phyloP scores from a whole-genome alignment of 1,140 invertebrate species.

The Lepeophtheirus salmonis region DNA sequence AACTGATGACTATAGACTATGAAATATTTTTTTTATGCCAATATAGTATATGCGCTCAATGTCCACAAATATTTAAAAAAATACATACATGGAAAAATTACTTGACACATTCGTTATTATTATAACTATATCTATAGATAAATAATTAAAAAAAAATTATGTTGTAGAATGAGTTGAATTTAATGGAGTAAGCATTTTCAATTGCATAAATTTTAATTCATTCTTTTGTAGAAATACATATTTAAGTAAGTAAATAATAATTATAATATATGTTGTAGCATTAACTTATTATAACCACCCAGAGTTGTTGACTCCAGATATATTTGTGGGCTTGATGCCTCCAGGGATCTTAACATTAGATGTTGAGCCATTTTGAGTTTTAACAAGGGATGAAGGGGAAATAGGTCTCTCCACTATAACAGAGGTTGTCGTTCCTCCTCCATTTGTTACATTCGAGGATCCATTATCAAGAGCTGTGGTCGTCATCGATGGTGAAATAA shows the following conservation, averaged over 20 bases:
- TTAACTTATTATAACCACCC: background rate
- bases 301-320: background rate
- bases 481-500: too few species aligned
- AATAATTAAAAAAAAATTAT: too few species aligned
- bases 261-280: background rate
- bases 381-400: background rate
- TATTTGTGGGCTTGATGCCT: background rate
- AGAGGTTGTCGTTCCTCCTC: background rate
- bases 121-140: background rate
- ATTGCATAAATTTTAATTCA: background rate
- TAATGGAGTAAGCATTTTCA: too few species aligned
- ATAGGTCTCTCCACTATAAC: background rate
- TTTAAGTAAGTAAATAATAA: background rate
- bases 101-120: too few species aligned
- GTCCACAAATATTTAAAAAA: too few species aligned
- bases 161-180: too few species aligned
- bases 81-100: too few species aligned
- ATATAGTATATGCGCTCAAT: background rate
- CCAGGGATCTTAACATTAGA: background rate
- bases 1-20: background rate
- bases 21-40: too few species aligned
- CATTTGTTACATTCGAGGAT: background rate
- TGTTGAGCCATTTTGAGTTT: background rate
- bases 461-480: background rate
- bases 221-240: background rate